These are phyloP conservation scores for Psylliodes chrysocephalus DNA, from an alignment of 2,888 invertebrate species.

Conservation along the genomic window DNA sequence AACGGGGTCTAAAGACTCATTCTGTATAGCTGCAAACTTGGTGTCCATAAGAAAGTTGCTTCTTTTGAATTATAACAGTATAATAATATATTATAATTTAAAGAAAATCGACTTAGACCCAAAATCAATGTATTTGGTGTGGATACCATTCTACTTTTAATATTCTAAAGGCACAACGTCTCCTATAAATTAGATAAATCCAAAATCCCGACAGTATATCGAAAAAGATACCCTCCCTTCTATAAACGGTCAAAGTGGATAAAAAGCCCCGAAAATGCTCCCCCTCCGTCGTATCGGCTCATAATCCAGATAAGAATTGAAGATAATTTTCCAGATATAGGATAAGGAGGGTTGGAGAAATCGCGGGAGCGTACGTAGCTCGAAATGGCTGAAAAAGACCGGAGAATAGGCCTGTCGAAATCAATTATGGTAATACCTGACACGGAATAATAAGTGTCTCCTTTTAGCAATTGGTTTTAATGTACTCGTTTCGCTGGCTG, in stretches of 20 bases:
- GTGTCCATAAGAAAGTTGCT: too few relatives aligned
- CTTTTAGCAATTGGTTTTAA: conserved; percentile 9
- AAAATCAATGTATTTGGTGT: too few relatives aligned
- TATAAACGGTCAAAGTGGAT: conserved; percentile 42
- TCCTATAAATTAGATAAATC: too few relatives aligned
- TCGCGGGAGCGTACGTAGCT: conserved; percentile 13
- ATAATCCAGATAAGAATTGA: conserved; percentile 38
- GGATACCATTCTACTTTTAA: too few relatives aligned
- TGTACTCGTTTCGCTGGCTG: background rate
- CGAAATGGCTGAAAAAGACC: conserved; percentile 17
- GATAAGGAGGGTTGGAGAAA: conserved; percentile 24
- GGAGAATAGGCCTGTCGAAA: conserved; percentile 19
- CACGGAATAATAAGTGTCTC: conserved; percentile 17
- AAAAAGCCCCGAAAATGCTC: conserved; percentile 29
- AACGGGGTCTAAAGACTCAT: too few relatives aligned
- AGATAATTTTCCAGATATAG: conserved; percentile 40
- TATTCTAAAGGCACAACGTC: too few relatives aligned
- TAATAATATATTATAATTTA: too few relatives aligned
- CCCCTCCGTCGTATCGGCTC: conserved; percentile 22
- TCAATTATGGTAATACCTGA: conserved; percentile 22
- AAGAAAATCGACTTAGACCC: too few relatives aligned
- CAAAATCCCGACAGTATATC: too few relatives aligned
- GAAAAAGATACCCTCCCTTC: background rate
- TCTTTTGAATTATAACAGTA: too few relatives aligned
- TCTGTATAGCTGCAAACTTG: too few relatives aligned